Conservation (phyloP, 2,888 invertebrate genomes). For the Rhingia campestris region DNA sequence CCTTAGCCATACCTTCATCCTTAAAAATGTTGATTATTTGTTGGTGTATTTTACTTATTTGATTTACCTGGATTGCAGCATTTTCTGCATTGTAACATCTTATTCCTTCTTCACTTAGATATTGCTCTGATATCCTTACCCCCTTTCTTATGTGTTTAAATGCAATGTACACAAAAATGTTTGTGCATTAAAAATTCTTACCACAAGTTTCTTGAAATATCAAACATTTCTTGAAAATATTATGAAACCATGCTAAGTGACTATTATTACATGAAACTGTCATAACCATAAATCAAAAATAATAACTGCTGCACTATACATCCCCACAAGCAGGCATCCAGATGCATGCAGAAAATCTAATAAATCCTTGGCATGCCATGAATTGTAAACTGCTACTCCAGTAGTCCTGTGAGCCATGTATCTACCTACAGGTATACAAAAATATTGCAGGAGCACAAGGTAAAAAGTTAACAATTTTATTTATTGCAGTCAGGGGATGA, state of each 20-base stretch:
- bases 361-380: conserved; percentile 56
- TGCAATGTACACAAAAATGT: too few relatives aligned
- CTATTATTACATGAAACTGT: conserved; percentile 68
- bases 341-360: conserved; percentile 33
- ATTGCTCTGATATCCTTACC: too few relatives aligned
- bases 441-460: conserved; percentile 39
- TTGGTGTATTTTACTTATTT: too few relatives aligned
- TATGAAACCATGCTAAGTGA: conserved; percentile 66
- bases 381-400: conserved; percentile 9
- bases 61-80: too few relatives aligned
- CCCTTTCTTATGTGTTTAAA: too few relatives aligned
- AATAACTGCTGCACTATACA: conserved; percentile 46
- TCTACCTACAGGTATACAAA: conserved; percentile 7
- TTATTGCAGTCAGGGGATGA: conserved; percentile 58
- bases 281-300: conserved; percentile 63
- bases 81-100: too few relatives aligned
- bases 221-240: conserved; percentile 40
- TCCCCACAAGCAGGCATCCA: background rate
- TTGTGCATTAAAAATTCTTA: background rate
- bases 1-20: too few relatives aligned
- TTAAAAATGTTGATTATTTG: too few relatives aligned
- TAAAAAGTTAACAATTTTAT: conserved; percentile 68
- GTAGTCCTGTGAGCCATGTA: background rate
- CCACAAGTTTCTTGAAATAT: conserved; percentile 6
- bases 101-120: too few relatives aligned